Conservation (phyloP, 1,140 invertebrate species). For the Drosophila willistoni region DNA sequence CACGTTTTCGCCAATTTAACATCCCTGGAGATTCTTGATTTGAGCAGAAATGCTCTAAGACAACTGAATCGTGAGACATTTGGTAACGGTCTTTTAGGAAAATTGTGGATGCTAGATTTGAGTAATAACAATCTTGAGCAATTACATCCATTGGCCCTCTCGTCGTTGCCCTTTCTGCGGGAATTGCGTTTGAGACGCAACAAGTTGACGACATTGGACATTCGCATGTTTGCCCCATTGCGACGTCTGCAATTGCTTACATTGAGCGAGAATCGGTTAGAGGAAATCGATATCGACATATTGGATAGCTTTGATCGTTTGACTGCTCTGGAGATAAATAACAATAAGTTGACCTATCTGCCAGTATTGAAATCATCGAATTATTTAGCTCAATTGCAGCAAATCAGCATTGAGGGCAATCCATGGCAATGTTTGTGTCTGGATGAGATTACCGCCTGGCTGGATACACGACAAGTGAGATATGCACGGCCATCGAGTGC, state of each 20-base stretch:
- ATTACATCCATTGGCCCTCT: conserved; percentile 63
- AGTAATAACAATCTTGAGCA: conserved; percentile 59
- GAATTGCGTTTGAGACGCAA: conserved; percentile 64
- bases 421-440: conserved; percentile 78
- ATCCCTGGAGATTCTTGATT: conserved; percentile 49
- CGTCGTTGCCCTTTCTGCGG: conserved; percentile 54
- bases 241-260: conserved; percentile 58
- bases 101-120: conserved; percentile 48
- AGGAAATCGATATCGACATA: conserved; percentile 52
- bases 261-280: conserved; percentile 60
- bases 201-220: conserved; percentile 54
- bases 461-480: conserved; percentile 46
- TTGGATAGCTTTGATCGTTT: conserved; percentile 47
- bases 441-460: conserved; percentile 64
- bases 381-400: conserved; percentile 42
- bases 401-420: conserved; percentile 72
- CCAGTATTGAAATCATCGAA: conserved; percentile 30
- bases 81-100: conserved; percentile 43
- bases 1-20: conserved; percentile 60
- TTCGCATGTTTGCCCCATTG: conserved; percentile 66
- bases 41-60: conserved; percentile 61
- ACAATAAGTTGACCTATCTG: conserved; percentile 70
- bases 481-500: conserved; percentile 55
- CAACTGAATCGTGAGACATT: conserved; percentile 45
- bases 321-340: conserved; percentile 63